These are phyloP conservation scores for Campoletis raptor DNA, from an alignment of 2,888 invertebrate genomes.

Conservation along the genomic window DNA sequence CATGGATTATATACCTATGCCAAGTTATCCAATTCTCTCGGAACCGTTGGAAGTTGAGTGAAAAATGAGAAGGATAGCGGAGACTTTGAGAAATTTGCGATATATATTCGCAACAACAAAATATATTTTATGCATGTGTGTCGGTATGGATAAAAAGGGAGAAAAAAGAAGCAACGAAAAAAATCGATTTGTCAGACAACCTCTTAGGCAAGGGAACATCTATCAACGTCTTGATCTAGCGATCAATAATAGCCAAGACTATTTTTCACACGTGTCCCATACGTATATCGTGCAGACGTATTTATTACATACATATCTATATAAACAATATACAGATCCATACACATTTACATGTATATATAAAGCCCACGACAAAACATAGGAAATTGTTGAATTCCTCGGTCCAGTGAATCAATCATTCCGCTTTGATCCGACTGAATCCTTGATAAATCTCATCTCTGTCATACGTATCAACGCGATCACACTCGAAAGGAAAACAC, in stretches of 20 bases:
- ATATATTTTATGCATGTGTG: neutral
- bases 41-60: constrained; percentile 28
- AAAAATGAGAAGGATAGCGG: constrained; percentile 54
- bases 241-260: constrained; percentile 49
- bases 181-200: constrained; percentile 57
- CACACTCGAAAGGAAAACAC: neutral
- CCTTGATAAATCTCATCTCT: constrained; percentile 23
- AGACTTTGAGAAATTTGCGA: constrained; percentile 44
- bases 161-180: neutral
- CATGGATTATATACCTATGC: constrained; percentile 39
- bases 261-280: constrained; percentile 32
- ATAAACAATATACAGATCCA: neutral
- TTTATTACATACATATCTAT: neutral
- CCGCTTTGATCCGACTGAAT: neutral
- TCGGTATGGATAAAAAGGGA: constrained; percentile 8
- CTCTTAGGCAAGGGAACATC: constrained; percentile 53
- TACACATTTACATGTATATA: neutral
- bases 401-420: constrained; percentile 48
- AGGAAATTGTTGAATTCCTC: constrained; percentile 62
- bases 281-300: neutral
- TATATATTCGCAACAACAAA: constrained; percentile 5
- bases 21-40: constrained; percentile 47
- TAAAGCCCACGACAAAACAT: constrained; percentile 29
- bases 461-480: constrained; percentile 14
- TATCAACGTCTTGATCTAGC: constrained; percentile 63